Conservation (phyloP, 2,888 invertebrate species). For the Hirtodrosophila duncani region DNA sequence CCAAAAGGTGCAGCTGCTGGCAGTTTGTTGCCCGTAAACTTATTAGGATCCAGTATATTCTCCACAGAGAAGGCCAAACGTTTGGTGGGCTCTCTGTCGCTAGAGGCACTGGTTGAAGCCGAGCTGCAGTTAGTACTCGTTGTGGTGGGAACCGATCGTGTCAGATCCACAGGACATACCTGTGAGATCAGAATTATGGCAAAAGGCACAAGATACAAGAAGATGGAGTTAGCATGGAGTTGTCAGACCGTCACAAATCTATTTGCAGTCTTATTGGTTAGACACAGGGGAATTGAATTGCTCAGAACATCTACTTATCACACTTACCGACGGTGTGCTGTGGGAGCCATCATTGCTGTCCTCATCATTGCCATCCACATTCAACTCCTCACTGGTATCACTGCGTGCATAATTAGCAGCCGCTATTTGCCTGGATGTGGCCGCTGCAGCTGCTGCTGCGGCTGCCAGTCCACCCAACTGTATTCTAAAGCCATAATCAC, state of each 20-base stretch:
- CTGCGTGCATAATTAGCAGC: constrained; percentile 77
- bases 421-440: constrained; percentile 75
- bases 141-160: constrained; percentile 74
- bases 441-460: constrained; percentile 76
- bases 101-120: constrained; percentile 70
- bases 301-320: too few relatives aligned
- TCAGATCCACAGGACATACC: constrained; percentile 78
- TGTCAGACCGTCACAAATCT: too few relatives aligned
- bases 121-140: constrained; percentile 44
- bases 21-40: constrained; percentile 86
- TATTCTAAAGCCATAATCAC: constrained; percentile 79
- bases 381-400: constrained; percentile 78
- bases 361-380: constrained; percentile 78
- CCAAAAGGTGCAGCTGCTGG: constrained; percentile 54
- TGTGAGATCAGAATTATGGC: constrained; percentile 24
- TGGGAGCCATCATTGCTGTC: constrained; percentile 78
- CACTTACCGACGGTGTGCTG: constrained; percentile 78
- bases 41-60: constrained; percentile 93
- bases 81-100: constrained; percentile 77
- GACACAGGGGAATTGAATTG: too few relatives aligned
- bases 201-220: too few relatives aligned
- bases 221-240: too few relatives aligned
- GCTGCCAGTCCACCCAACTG: constrained; percentile 78
- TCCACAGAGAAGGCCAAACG: constrained; percentile 92
- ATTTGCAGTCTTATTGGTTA: too few relatives aligned